These are phyloP conservation scores for Gorilla gorilla DNA, from an alignment of 2,113 vertebrate genomes.

Conservation along the genomic window DNA sequence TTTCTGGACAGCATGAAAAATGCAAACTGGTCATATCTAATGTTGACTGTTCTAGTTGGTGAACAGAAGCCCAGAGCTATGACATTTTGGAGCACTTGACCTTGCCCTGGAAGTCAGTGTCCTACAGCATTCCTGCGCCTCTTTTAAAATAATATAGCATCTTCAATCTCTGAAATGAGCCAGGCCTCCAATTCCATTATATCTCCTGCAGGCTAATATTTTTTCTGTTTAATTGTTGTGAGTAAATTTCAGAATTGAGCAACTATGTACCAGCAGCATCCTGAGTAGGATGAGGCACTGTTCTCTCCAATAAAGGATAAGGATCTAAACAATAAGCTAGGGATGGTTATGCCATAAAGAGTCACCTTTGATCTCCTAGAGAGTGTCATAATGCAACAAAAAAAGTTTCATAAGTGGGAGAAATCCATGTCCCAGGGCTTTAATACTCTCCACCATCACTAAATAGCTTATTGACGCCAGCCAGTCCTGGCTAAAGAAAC, in stretches of 20 bases:
- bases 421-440: not conserved
- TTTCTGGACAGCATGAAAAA: not conserved
- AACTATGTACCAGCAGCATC: not conserved
- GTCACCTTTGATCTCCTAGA: not conserved
- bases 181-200: slow-evolving; percentile 16
- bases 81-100: not conserved
- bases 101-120: not conserved
- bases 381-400: not conserved
- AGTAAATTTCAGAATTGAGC: slow-evolving; percentile 66
- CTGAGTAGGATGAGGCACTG: not conserved
- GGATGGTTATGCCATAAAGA: no score
- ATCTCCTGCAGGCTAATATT: slow-evolving; percentile 25
- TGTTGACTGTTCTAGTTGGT: not conserved
- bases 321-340: not conserved
- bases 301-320: not conserved
- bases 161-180: slow-evolving; percentile 13
- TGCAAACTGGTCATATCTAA: not conserved
- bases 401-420: not conserved
- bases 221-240: slow-evolving; percentile 62
- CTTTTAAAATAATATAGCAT: not conserved
- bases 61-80: not conserved
- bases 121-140: not conserved
- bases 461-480: not conserved
- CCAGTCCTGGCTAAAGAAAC: not conserved
- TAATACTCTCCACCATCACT: not conserved